Base-by-base conservation (phyloP, 1,140 invertebrate species). In the Drosophila santomea region DNA sequence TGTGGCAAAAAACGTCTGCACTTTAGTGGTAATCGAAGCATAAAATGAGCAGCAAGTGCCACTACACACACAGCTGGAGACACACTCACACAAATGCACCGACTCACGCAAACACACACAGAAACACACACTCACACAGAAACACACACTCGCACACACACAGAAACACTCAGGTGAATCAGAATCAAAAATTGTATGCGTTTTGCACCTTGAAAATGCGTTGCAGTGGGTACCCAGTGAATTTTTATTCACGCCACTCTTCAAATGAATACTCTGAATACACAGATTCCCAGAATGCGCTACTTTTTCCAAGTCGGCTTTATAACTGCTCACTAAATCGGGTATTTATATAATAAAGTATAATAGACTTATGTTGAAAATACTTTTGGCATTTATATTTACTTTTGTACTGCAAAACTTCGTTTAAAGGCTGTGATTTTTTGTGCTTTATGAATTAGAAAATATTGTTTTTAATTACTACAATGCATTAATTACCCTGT, bases 41-140 rank as follows among this genome's bases (percentile, higher is more conserved):
- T 89, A 78, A 90, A 89, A 89, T 89, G 84, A 89, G 84, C 84
- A 90, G 84, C 85, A 84, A 89, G 85, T 89, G 84, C 77, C 85
- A 89, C 84, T 89, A 80, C 80, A 89, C 63, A 75, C 68, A 88
- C 63, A 74, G 41, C 50, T 69, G 69, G 52, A 79, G 45, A 56
- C 45, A 45, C 64, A 66, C 23, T 36, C 66, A 51, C 41, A 54
- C 44, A 45, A 62, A 45, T 51, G 48, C 28, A 5, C 3, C 3
- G 6, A 23, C 32, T 32, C 14, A 23, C 28, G 54, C 52, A 44
- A 32, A 41, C 39, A 45, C 48, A 47, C 57, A 38, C 12, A 20
- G 20, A 20, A 20, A 23, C 28, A 55, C 52, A 44, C 48, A 47
- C 35, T 32, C 43, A 50, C 38, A 25, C 28, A 47, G 52, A 38